These are phyloP conservation scores for Centruroides vittatus DNA, from an alignment of 1,140 invertebrate genomes.

Conservation along the genomic window DNA sequence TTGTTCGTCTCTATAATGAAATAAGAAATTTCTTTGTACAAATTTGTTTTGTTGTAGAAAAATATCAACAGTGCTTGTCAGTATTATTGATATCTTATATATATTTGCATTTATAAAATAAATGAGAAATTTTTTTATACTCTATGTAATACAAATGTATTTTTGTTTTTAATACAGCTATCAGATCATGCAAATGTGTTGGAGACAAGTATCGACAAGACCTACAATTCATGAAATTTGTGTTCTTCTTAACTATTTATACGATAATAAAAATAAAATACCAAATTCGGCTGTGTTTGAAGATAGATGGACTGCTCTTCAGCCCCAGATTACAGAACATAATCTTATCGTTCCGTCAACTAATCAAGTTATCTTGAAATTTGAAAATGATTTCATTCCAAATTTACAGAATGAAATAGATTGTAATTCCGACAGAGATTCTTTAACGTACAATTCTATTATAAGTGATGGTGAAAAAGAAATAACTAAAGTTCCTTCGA, in stretches of 20 bases:
- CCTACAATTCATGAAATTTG: constrained; percentile 34
- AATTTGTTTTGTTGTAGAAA: too few relatives aligned
- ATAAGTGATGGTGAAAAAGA: too few relatives aligned
- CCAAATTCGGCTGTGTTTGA: constrained; percentile 17
- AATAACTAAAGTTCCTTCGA: too few relatives aligned
- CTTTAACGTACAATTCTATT: too few relatives aligned
- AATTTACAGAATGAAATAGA: neutral
- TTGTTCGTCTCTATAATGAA: too few relatives aligned
- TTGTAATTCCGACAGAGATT: neutral
- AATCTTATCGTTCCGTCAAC: neutral
- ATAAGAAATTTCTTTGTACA: too few relatives aligned
- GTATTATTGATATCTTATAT: too few relatives aligned
- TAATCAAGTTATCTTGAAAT: neutral
- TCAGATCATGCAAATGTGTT: constrained; percentile 50
- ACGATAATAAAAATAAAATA: constrained; percentile 9
- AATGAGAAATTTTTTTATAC: too few relatives aligned
- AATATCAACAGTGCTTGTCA: too few relatives aligned
- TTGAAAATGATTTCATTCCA: constrained; percentile 15
- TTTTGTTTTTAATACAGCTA: constrained; percentile 31
- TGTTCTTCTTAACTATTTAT: constrained; percentile 37
- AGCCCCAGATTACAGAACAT: constrained; percentile 7
- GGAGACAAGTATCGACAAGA: constrained; percentile 31
- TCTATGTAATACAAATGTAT: too few relatives aligned
- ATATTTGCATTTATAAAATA: too few relatives aligned
- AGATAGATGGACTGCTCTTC: constrained; percentile 18